These are phyloP conservation scores for Enteromius argenteus DNA, from an alignment of 2,797 vertebrate genomes.

Conservation along the genomic window DNA sequence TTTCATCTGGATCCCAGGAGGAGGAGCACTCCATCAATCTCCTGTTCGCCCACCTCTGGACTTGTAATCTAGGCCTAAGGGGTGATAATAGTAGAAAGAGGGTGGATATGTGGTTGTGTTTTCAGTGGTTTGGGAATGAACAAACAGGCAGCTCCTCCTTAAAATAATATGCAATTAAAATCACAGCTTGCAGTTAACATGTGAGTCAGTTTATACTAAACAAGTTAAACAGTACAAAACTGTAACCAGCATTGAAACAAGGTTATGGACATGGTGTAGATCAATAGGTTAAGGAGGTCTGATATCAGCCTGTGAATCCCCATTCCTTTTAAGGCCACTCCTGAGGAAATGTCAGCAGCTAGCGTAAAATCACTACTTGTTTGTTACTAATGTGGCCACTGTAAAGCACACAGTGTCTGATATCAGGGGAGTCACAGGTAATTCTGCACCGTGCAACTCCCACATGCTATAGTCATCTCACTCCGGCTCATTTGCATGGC, in stretches of 20 bases:
- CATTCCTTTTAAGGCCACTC: neutral
- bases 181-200: neutral
- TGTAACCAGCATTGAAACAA: neutral
- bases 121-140: neutral
- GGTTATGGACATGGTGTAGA: neutral
- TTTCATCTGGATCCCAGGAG: constrained; percentile 73
- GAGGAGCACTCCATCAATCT: constrained; percentile 41
- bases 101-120: neutral
- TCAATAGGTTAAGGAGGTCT: neutral
- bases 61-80: neutral
- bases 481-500: constrained; percentile 73
- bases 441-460: constrained; percentile 12
- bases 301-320: constrained; percentile 26
- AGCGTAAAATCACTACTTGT: constrained; percentile 10
- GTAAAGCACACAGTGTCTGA: constrained; percentile 15
- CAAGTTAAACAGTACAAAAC: constrained; percentile 13
- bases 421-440: constrained; percentile 11
- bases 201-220: neutral
- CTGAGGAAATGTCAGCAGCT: constrained; percentile 7
- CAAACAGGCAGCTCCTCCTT: neutral
- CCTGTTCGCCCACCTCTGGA: neutral
- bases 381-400: constrained; percentile 24
- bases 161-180: neutral
- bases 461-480: constrained; percentile 7
- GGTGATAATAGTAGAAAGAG: neutral